Conservation (phyloP, 2,888 invertebrate species). For the Camptogramma bilineatum region DNA sequence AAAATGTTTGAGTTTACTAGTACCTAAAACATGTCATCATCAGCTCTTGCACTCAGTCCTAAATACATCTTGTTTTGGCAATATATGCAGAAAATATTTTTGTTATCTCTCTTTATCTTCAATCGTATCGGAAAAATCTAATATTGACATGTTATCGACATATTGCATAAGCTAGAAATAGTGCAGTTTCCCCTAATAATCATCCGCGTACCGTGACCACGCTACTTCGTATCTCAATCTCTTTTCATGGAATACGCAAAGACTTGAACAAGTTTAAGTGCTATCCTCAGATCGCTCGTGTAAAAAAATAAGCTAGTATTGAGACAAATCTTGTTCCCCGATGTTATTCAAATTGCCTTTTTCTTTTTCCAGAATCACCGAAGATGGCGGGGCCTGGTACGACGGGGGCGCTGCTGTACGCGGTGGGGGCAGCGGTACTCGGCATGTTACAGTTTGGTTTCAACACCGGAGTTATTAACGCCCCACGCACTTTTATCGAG, state of each 20-base stretch:
- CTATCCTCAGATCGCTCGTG: too few species aligned
- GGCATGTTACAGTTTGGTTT: constrained; percentile 90
- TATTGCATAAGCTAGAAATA: background rate
- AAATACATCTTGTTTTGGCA: background rate
- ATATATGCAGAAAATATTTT: background rate
- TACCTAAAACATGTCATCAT: too few species aligned
- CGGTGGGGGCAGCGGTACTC: constrained; percentile 88
- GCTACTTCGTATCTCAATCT: background rate
- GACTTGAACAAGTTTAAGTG: background rate
- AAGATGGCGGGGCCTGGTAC: constrained; percentile 78
- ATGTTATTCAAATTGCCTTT: constrained; percentile 17
- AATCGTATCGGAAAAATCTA: background rate
- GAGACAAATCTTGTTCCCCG: background rate
- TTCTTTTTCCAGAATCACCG: constrained; percentile 60
- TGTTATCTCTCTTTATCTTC: background rate
- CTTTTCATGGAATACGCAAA: background rate
- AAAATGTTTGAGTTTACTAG: too few species aligned
- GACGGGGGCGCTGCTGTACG: constrained; percentile 87
- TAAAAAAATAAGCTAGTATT: background rate
- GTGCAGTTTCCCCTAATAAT: background rate
- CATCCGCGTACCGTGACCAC: background rate
- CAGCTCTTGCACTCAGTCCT: too few species aligned
- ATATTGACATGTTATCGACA: background rate
- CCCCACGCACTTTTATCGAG: constrained; percentile 87
- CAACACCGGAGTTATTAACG: constrained; percentile 90